Base-by-base conservation (phyloP, 2,888 invertebrate species). In the Mechanitis messenoides region DNA sequence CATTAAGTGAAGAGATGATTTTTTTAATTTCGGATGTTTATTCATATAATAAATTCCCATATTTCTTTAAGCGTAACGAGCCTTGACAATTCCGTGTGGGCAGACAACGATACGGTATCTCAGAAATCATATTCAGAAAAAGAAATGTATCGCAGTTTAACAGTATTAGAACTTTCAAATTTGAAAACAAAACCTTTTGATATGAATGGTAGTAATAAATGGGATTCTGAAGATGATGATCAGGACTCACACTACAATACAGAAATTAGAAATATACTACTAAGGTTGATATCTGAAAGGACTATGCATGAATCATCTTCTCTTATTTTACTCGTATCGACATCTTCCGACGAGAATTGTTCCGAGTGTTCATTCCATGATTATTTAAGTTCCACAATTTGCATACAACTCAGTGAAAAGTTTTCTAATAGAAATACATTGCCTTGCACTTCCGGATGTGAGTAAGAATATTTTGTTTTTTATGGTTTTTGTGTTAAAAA, bases 271-370 rank as follows among this genome's bases (percentile, higher is more conserved):
- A 31, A 31, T 50, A 7, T 56, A 3, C n/a, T 60, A 7, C 28
- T 42, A 9, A 33, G 45, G 28, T 20, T 47, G 38, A 38, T 58
- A 33, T 59, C 61, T 12, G 42, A 53, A 45, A 46, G n/a, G 7
- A 33, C 38, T 38, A 45, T 61, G 33, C 7, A 60, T 31, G 57
- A 70, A 45, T 60, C 70, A 3, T 81, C 83, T 0, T 80, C 81
- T 4, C 69, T 81, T 35, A 75, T 76, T 56, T 62, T 83, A 11
- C 69, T 81, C 1, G 70, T 83, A 9, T 72, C 80, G 3, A 72
- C 74, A 4, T 71, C 75, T 2, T 67, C 68, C 35, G 76, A 78
- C 45, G 73, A 74, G 12, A 58, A 61, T 54, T 70, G 71, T 11
- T 69, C 68, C 33, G 71, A 70, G n/a, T 59, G 62, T 46, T 50